Evolutionary conservation across 2,113 vertebrate species (phyloP), one percentile per base, ranked within the genome.

Genomic region (Clarias batrachus): DNA sequence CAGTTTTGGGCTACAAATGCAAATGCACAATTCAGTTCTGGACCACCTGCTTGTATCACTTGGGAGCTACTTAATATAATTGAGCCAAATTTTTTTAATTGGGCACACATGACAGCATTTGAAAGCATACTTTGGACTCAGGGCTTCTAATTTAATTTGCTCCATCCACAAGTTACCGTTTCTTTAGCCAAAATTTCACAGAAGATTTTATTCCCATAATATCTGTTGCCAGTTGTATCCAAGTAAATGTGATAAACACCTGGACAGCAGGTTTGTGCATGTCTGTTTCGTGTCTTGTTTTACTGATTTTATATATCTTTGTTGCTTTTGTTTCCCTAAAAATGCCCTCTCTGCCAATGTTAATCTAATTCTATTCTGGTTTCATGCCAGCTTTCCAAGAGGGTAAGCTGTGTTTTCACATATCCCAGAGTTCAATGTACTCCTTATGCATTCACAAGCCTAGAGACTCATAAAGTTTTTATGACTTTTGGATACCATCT

Each of bases 61-160:
- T 90, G 91, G 91, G 91, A 92, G 89, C 88, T 90, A 90, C 90
- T 92, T 92, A 91, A 92, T 89, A 93, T 91, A 89, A 93, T 87
- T 91, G 92, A 93, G 91, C 91, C 92, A 92, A 93, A 91, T 91
- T 89, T 87, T 90, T 68, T 76, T 89, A 88, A 92, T 91, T 94
- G 90, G 85, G 92, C 90, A 91, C 92, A 93, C 91, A 91, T 91
- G 90, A 93, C 83, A 92, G 90, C 90, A 90, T 91, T 90, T 83
- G 84, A 85, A 56, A 84, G 82, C 82, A 84, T 82, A 87, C 76
- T 87, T 83, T 86, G 59, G 21, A 74, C 68, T 41, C 62, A 77
- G 84, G 81, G 73, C 54, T 85, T 68, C 78, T 21, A 62, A 85
- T 57, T 82, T 62, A 76, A 76, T 85, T 88, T 77, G 52, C 74